phyloP scores from a whole-genome alignment of 2,888 invertebrate genomes.

The Timema cristinae region DNA sequence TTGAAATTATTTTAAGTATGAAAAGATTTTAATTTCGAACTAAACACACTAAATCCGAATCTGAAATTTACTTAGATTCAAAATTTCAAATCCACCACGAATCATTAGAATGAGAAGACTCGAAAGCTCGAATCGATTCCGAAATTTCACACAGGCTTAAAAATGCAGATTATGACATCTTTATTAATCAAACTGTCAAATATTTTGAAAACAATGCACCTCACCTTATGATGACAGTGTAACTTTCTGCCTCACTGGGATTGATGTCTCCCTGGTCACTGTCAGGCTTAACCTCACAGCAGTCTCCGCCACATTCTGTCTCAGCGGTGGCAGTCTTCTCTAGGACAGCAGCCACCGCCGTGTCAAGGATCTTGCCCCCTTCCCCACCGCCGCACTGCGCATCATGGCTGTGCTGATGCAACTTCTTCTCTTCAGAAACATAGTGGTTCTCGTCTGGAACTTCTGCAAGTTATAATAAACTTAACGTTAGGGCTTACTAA shows the following conservation, averaged over 20 bases:
- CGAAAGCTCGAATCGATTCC: too few relatives aligned
- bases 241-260: constrained; percentile 54
- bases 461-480: background rate
- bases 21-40: too few relatives aligned
- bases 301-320: background rate
- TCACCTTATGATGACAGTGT: constrained; percentile 70
- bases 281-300: constrained; percentile 13
- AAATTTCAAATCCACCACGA: too few relatives aligned
- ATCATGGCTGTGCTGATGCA: constrained; percentile 40
- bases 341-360: background rate
- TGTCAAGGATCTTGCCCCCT: constrained; percentile 13
- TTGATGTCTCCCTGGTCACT: constrained; percentile 17
- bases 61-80: too few relatives aligned
- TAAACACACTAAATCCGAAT: too few relatives aligned
- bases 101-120: too few relatives aligned
- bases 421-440: constrained; percentile 20
- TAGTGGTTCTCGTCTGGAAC: constrained; percentile 3
- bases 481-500: too few relatives aligned
- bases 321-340: too few relatives aligned
- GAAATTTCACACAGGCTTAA: too few relatives aligned
- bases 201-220: constrained; percentile 28
- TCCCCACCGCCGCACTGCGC: constrained; percentile 43
- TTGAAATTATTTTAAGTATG: too few relatives aligned
- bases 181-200: too few relatives aligned
- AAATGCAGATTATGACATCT: too few relatives aligned